These are phyloP conservation scores for Drosophila barbarae DNA, from an alignment of 2,888 invertebrate species.

Conservation along the genomic window DNA sequence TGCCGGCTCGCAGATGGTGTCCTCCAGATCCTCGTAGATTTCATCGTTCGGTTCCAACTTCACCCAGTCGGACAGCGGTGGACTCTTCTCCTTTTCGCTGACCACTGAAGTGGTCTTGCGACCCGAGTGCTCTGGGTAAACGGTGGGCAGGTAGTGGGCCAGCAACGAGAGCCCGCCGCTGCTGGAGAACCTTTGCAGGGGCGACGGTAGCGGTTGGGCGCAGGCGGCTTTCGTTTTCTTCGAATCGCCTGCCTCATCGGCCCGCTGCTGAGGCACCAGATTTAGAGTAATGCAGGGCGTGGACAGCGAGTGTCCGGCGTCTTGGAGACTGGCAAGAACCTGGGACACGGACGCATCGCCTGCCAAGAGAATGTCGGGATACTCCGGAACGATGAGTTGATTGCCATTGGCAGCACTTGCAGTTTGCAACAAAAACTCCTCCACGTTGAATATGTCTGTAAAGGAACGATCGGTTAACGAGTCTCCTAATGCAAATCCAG, in stretches of 20 bases:
- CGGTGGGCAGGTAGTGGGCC: conserved; percentile 92
- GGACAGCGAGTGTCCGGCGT: conserved; percentile 80
- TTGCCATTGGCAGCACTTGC: conserved; percentile 76
- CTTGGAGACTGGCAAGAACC: conserved; percentile 82
- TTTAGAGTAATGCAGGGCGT: conserved; percentile 80
- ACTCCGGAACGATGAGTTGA: conserved; percentile 80
- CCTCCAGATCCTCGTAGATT: conserved; percentile 84
- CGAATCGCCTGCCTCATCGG: conserved; percentile 44
- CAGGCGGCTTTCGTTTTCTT: conserved; percentile 74
- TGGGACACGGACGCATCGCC: conserved; percentile 83
- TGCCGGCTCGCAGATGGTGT: conserved; percentile 80
- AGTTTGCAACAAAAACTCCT: conserved; percentile 74
- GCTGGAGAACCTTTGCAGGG: conserved; percentile 92
- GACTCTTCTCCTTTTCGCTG: conserved; percentile 78
- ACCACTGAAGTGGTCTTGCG: conserved; percentile 81
- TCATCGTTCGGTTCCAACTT: conserved; percentile 83
- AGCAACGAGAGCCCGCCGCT: conserved; percentile 93
- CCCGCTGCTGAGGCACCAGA: conserved; percentile 60
- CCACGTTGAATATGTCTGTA: conserved; percentile 74
- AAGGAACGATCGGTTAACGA: not conserved
- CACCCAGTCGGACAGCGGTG: conserved; percentile 79
- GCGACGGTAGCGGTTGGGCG: conserved; percentile 79
- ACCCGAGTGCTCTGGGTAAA: conserved; percentile 89
- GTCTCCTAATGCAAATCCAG: not conserved
- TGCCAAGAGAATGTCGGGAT: conserved; percentile 81